Conservation (phyloP, 2,797 vertebrate species). For the Karalla daura region DNA sequence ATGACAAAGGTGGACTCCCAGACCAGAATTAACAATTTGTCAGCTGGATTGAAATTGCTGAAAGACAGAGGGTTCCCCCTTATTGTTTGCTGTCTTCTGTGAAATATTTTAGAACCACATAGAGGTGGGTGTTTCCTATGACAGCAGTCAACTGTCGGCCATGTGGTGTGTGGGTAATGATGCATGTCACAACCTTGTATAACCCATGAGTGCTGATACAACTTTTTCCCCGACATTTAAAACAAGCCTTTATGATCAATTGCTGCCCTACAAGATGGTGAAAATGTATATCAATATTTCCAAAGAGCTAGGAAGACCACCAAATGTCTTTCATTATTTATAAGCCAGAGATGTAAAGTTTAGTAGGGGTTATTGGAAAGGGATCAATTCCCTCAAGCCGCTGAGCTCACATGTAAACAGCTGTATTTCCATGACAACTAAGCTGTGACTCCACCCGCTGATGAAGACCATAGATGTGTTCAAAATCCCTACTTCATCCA, state of each 20-base stretch:
- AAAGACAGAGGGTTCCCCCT: background rate
- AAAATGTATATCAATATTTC: too few species aligned
- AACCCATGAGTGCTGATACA: background rate
- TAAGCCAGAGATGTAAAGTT: too few species aligned
- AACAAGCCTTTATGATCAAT: background rate
- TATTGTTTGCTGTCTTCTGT: background rate
- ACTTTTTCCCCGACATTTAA: background rate
- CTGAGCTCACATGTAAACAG: background rate
- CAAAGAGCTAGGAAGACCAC: too few species aligned
- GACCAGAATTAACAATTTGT: background rate
- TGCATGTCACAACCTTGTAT: background rate
- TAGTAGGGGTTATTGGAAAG: too few species aligned
- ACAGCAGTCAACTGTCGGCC: background rate
- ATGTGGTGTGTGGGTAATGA: background rate
- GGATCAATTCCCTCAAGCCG: background rate
- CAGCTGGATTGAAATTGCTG: background rate
- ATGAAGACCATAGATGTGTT: background rate
- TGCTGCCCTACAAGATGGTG: too few species aligned
- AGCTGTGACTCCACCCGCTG: background rate
- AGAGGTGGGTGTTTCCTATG: slow-evolving; percentile 4
- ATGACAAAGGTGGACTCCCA: background rate
- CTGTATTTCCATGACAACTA: background rate
- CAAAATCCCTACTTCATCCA: background rate
- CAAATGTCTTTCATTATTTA: too few species aligned
- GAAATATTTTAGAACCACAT: background rate